phyloP scores from a whole-genome alignment of 2,113 vertebrate species.

The Gila orcuttii region DNA sequence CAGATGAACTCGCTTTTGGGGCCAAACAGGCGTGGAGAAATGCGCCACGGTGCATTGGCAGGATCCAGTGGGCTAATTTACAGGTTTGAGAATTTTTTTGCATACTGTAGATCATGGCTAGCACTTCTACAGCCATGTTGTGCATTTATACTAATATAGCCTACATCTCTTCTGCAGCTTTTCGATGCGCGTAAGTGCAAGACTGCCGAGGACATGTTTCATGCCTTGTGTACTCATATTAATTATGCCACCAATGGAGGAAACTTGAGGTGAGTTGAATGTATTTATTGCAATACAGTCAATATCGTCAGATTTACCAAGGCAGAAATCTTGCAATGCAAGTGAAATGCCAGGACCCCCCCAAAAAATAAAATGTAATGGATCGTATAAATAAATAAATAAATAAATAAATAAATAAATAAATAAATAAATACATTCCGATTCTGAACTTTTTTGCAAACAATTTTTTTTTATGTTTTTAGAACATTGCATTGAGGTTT shows the following conservation, averaged over 20 bases:
- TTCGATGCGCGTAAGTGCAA: slow-evolving; percentile 83
- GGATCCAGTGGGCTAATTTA: slow-evolving; percentile 88
- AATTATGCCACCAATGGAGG: slow-evolving; percentile 82
- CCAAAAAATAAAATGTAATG: not conserved
- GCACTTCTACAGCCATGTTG: not conserved
- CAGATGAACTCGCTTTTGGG: slow-evolving; percentile 81
- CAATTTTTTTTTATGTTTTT: too few relatives aligned
- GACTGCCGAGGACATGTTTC: slow-evolving; percentile 83
- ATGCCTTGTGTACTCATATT: slow-evolving; percentile 79
- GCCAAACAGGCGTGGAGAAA: slow-evolving; percentile 88
- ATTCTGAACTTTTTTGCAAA: too few relatives aligned
- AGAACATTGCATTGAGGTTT: too few relatives aligned
- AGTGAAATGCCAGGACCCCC: not conserved
- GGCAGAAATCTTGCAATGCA: too few relatives aligned
- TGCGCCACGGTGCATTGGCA: slow-evolving; percentile 84
- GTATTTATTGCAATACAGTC: not conserved
- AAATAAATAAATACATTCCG: too few relatives aligned
- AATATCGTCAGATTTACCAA: not conserved
- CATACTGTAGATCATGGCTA: too few relatives aligned
- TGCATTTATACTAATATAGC: not conserved
- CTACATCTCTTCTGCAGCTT: slow-evolving; percentile 67
- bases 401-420: too few relatives aligned
- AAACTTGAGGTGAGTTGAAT: slow-evolving; percentile 76
- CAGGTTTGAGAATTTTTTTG: slow-evolving; percentile 69
- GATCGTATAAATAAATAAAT: not conserved